Base-by-base conservation (phyloP, 1,140 invertebrate genomes). In the Papilio polyxenes region DNA sequence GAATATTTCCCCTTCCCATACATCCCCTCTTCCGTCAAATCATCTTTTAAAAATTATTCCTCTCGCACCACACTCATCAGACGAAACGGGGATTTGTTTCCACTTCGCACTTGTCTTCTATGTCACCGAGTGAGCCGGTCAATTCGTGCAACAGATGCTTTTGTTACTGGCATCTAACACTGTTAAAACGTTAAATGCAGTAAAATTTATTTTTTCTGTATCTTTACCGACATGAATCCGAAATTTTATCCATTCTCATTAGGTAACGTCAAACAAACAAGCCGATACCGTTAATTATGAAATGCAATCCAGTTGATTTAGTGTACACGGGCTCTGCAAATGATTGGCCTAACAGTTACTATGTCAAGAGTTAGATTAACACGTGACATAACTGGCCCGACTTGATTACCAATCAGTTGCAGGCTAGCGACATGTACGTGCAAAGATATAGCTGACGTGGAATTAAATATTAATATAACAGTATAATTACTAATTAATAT, bases 321-420 rank as follows among this genome's bases (percentile, higher is more conserved):
- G 23, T 40, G 31, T 40, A 72, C 65, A 72, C 65, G 31, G 65
- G 11, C 23, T 72, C 65, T 72, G 65, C 65, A 72, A 72, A 72
- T 72, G 65, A 37, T 37, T 72, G 65, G 1, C 31, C 31, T 11
- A 72, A 72, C 31, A 37, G 13, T 72, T 37, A 72, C 65, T 23
- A 1, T 37, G 65, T 72, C 65, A 72, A 72, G 65, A 72, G 65
- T 37, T 23, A 72, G 31, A 40, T 72, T 37, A 72, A 37, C 65
- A 23, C 65, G 65, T 72, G 65, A 72, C 65, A 72, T 40, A 15
- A 37, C 65, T 15, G 65, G 31, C 65, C 10, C 13, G 5, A 37
- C 31, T 72, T 15, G 65, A 72, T 72, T 72, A 72, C 65, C 65
- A 72, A 72, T 72, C 65, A 72, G 23, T 40, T 72, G 65, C 65